Base-by-base conservation (phyloP, 2,113 vertebrate genomes). In the Herpailurus yagouaroundi region DNA sequence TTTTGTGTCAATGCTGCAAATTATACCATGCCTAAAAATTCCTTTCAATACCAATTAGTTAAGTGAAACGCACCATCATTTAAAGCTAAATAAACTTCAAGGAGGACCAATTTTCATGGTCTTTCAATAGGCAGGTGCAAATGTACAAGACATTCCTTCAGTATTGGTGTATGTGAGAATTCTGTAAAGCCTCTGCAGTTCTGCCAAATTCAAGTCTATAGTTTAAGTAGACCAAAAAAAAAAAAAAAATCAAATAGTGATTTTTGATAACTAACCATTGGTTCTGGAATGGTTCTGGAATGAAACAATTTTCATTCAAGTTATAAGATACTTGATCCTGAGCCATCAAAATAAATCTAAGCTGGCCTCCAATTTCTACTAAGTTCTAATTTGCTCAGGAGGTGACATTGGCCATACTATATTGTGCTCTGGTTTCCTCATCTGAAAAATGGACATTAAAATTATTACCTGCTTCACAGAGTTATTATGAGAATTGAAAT, bases 181-280 rank as follows among this genome's bases (percentile, higher is more conserved):
- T 81, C 14, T 36, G 0, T 74, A 55, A 85, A 21, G 18, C 52
- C 31, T 73, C 86, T 64, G 79, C 0, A 31, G 7, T 73, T 33
- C 80, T 63, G 12, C 16, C 45, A 97, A 94, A 95, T 79, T 77
- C 66, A 66, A 85, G 96, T 64, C n/a, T 55, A 45, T 38, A 60
- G 88, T 87, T 76, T 50, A 69, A 77, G 29, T 12, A 76, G 29
- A 68, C 5, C 45, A 45, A 45, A 45, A 45, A 45, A 45, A 45
- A 45, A 4, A 76, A 55, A 87, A 13, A 50, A 21, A 68, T 36
- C 7, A 25, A 52, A n/a, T 25, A 87, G 1, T 36, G 1, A 45
- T 45, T 45, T 45, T 45, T 45, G 45, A 9, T 45, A 45, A 45
- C 45, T 45, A 45, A 45, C 45, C 45, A 45, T 45, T 45, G 45